phyloP scores from a whole-genome alignment of 2,888 invertebrate genomes.

The Ectropis crepuscularia region DNA sequence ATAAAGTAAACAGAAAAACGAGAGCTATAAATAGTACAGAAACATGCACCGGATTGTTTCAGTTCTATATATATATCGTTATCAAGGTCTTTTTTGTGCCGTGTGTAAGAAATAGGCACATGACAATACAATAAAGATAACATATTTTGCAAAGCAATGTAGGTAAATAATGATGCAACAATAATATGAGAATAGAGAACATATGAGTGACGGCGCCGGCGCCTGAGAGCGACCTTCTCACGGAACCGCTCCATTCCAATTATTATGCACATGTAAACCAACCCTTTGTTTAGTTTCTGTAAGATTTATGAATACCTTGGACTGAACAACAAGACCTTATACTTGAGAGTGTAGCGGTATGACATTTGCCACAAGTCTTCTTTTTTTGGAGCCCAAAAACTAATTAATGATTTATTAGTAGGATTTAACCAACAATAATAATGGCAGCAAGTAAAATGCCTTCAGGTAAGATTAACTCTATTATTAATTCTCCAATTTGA shows the following conservation, averaged over 20 bases:
- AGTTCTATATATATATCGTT: conserved; percentile 15
- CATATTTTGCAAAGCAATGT: conserved; percentile 27
- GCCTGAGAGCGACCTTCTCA: conserved; percentile 45
- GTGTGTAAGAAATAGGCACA: conserved; percentile 16
- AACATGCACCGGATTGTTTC: neutral
- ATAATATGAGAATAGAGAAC: conserved; percentile 35
- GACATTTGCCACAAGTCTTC: no score
- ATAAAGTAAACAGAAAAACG: conserved; percentile 3
- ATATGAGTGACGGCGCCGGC: conserved; percentile 59
- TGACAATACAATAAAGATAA: conserved; percentile 16
- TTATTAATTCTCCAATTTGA: no score
- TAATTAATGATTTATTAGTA: no score
- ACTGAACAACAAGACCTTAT: no score
- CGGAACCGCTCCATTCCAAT: conserved; percentile 24
- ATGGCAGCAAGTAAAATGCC: no score
- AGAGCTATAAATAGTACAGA: neutral
- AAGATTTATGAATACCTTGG: no score
- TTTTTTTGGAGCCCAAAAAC: no score
- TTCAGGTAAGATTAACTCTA: no score
- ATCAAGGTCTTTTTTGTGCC: conserved; percentile 16
- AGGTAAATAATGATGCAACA: conserved; percentile 40
- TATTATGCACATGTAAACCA: conserved; percentile 15
- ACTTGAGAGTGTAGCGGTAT: no score
- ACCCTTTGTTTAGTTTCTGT: no score
- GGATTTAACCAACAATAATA: no score